Evolutionary conservation across 1,140 invertebrate species (phyloP).

Genomic region (Bombus superbus): DNA sequence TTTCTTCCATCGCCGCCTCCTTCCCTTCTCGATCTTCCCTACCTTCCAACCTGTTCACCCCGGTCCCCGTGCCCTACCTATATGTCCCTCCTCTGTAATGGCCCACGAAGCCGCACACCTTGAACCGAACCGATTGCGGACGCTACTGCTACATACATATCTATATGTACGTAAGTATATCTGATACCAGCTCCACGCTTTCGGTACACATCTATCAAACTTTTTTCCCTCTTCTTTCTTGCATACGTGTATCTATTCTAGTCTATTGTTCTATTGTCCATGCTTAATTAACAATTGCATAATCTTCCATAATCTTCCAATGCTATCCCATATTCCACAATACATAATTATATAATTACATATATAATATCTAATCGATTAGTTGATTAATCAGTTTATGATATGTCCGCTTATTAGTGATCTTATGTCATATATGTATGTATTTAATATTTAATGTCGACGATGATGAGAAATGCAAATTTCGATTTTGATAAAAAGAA

Average conservation of each 20-base stretch:
- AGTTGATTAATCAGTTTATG: not conserved
- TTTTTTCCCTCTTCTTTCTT: not conserved
- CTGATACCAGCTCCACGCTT: too few relatives aligned
- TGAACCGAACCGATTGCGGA: slow-evolving; percentile 21
- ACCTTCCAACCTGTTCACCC: not conserved
- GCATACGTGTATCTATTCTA: not conserved
- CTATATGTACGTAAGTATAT: not conserved
- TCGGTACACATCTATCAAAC: too few relatives aligned
- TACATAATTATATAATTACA: too few relatives aligned
- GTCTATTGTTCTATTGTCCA: too few relatives aligned
- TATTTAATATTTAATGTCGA: too few relatives aligned
- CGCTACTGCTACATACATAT: not conserved
- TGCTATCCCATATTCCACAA: too few relatives aligned
- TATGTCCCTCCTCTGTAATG: not conserved
- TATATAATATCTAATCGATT: not conserved
- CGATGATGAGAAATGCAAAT: too few relatives aligned
- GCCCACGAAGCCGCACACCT: not conserved
- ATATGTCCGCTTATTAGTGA: not conserved
- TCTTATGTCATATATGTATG: too few relatives aligned
- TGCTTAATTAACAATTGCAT: not conserved
- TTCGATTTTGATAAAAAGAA: too few relatives aligned
- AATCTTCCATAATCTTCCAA: not conserved
- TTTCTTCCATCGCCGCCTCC: slow-evolving; percentile 57
- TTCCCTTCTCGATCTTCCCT: slow-evolving; percentile 25
- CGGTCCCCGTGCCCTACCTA: not conserved